Conservation (phyloP, 2,113 vertebrate genomes). For the Megalops atlanticus region DNA sequence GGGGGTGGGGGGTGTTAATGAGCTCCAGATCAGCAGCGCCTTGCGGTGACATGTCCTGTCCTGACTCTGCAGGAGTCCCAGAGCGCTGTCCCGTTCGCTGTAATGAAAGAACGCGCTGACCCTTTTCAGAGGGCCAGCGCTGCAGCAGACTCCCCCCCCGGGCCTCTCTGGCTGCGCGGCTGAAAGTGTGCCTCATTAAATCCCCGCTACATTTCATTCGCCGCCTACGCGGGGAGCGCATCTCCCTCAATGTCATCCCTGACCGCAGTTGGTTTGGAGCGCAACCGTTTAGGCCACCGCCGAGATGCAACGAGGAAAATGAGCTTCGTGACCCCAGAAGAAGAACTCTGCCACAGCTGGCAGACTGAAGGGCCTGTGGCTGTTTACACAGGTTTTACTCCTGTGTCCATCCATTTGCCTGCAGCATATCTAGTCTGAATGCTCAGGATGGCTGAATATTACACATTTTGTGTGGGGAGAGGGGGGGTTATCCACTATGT, state of each 20-base stretch:
- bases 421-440: background rate
- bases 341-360: no score
- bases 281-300: background rate
- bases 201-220: background rate
- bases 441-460: background rate
- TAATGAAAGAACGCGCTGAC: background rate
- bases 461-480: no score
- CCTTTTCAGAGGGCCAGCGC: background rate
- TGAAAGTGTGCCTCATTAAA: background rate
- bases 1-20: background rate
- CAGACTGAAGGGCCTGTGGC: no score
- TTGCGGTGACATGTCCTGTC: background rate
- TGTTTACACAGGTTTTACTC: background rate
- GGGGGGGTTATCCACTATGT: no score
- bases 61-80: background rate
- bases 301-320: background rate
- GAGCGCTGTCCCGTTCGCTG: conserved; percentile 3
- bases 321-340: no score
- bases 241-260: background rate
- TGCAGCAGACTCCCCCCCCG: background rate
- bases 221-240: background rate
- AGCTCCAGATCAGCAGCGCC: background rate
- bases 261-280: background rate
- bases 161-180: background rate
- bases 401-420: background rate